Conservation (phyloP, 1,140 invertebrate genomes). For the Littorina saxatilis region DNA sequence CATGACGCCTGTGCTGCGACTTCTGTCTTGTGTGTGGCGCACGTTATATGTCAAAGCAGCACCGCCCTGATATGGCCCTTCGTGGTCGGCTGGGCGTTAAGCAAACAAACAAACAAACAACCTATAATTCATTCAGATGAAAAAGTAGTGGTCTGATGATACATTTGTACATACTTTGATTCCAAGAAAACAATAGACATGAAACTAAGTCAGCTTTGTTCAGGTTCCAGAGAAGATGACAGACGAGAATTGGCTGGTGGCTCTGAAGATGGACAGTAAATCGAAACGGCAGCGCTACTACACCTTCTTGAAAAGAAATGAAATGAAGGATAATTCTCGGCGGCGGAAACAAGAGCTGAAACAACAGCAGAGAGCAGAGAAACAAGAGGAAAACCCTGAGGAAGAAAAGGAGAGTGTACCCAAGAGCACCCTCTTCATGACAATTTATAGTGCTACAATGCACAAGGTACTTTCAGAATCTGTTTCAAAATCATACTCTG, state of each 20-base stretch:
- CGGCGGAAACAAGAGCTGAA: constrained; percentile 11
- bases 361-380: constrained; percentile 21
- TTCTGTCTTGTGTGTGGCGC: no score
- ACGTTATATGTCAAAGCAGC: no score
- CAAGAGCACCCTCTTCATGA: constrained; percentile 38
- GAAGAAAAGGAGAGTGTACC: background rate
- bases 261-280: background rate
- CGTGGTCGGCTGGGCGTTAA: no score
- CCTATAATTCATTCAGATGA: no score
- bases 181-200: no score
- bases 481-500: no score
- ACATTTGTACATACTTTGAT: no score
- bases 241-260: constrained; percentile 35
- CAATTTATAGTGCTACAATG: constrained; percentile 23
- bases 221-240: constrained; percentile 45
- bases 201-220: no score
- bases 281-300: constrained; percentile 11
- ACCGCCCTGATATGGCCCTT: no score
- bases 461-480: constrained; percentile 18
- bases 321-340: constrained; percentile 15
- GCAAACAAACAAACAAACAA: no score
- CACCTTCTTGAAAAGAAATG: constrained; percentile 23
- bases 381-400: background rate
- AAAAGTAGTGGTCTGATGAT: no score
- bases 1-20: no score